Base-by-base conservation (phyloP, 2,797 vertebrate species). In the Enteromius fasciolatus region DNA sequence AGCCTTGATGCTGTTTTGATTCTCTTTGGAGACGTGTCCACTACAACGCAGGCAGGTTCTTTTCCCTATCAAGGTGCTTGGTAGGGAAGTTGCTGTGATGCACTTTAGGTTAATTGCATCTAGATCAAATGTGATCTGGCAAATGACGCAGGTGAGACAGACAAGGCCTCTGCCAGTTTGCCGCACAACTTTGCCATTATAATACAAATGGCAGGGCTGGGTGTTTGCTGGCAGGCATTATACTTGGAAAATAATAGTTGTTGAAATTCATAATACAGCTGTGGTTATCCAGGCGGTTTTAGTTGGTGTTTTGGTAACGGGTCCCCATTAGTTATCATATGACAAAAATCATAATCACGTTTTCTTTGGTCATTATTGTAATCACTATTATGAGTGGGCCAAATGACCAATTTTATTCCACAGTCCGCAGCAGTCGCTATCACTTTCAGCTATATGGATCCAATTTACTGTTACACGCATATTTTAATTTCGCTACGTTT, bases 1-100 rank as follows among this genome's bases (percentile, higher is more conserved):
- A 70, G 78, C 23, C 66, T 46, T 59, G 66, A 23, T 70, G 52
- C 67, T 33, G 18, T 46, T 61, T 61, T 46, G 25, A 17, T 23
- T 72, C 25, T 70, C 67, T 44, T 4, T 0, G 36, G 67, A n/a
- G 41, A 70, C 4, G 0, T 44, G 67, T 33, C 25, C 25, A 17
- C 20, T 59, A 17, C 36, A 72, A 39, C 9, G 12, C n/a, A 69
- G 78, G 10, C 39, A 72, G 67, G 8, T 80, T 44, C 23, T 59
- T 52, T 75, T 23, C 8, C 39, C 39, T 9, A 2, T 41, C 39
- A 41, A 31, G 17, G 4, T 33, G 25, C 25, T 33, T 50, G 25
- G 5, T 15, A 10, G 7, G 48, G 18, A 52, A 23, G 31, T 54
- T n/a, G 72, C 11, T 23, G 20, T 54, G 50, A 36, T n/a, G 70